These are phyloP conservation scores for Philopotamus ludificatus DNA, from an alignment of 1,140 invertebrate species.

Conservation along the genomic window DNA sequence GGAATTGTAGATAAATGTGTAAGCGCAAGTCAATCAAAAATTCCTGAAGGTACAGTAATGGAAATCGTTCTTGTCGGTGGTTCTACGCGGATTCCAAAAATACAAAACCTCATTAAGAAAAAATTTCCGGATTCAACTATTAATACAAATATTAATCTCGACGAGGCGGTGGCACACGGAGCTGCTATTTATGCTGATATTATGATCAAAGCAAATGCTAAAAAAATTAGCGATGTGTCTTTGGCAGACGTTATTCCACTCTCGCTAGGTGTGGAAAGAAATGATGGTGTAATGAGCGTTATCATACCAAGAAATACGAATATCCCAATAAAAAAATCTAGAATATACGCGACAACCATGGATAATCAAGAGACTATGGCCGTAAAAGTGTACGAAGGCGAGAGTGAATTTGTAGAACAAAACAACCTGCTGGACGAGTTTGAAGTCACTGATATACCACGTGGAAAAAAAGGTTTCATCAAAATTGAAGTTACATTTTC, in stretches of 20 bases:
- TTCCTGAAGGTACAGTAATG: slow-evolving; percentile 65
- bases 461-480: slow-evolving; percentile 58
- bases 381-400: slow-evolving; percentile 76
- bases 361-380: slow-evolving; percentile 72
- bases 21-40: no score
- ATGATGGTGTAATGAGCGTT: slow-evolving; percentile 67
- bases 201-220: slow-evolving; percentile 58
- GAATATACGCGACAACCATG: slow-evolving; percentile 65
- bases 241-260: slow-evolving; percentile 69
- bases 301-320: slow-evolving; percentile 64
- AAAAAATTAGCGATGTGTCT: slow-evolving; percentile 70
- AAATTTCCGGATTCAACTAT: slow-evolving; percentile 64
- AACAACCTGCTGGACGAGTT: slow-evolving; percentile 79
- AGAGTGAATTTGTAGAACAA: slow-evolving; percentile 74
- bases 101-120: slow-evolving; percentile 62
- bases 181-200: slow-evolving; percentile 68
- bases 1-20: no score
- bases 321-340: slow-evolving; percentile 64
- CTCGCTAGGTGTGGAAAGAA: slow-evolving; percentile 66
- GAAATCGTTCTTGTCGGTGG: slow-evolving; percentile 80
- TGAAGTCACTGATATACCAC: slow-evolving; percentile 57
- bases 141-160: slow-evolving; percentile 68
- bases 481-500: slow-evolving; percentile 69
- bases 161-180: slow-evolving; percentile 67
- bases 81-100: slow-evolving; percentile 70